These are phyloP conservation scores for Pavo muticus DNA, from an alignment of 2,113 vertebrate genomes.

Conservation along the genomic window DNA sequence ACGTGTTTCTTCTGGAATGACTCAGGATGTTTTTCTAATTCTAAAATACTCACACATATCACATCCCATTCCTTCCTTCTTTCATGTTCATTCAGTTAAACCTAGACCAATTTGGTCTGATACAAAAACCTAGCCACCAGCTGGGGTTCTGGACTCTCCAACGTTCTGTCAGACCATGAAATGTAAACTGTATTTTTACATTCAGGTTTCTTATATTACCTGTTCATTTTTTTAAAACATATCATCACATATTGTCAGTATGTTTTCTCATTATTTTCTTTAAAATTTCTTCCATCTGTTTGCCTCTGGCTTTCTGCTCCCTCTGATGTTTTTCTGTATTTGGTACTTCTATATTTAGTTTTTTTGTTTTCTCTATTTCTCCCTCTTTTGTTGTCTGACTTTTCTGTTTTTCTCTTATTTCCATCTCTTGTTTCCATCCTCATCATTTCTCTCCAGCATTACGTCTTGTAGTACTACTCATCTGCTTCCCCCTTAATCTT, in stretches of 20 bases:
- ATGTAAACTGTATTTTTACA: background rate
- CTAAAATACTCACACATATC: background rate
- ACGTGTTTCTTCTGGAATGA: background rate
- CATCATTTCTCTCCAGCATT: background rate
- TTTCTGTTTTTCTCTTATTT: slow-evolving; percentile 14
- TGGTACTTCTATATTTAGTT: background rate
- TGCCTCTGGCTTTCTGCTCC: background rate
- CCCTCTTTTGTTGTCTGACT: slow-evolving; percentile 8
- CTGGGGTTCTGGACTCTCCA: background rate
- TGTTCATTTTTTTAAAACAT: background rate
- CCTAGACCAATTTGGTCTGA: background rate
- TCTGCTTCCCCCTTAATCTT: background rate
- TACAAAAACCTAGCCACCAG: background rate
- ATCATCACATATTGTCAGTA: background rate
- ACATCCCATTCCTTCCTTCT: background rate
- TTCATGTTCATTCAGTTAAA: background rate
- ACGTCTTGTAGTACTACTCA: background rate
- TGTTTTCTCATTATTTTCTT: background rate
- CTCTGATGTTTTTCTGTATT: background rate
- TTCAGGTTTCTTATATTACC: background rate
- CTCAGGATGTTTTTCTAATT: background rate
- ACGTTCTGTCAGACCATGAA: background rate
- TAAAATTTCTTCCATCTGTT: background rate
- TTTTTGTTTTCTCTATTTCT: background rate
- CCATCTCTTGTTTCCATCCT: background rate